phyloP scores from a whole-genome alignment of 2,797 vertebrate species.

The Eremophila alpestris region DNA sequence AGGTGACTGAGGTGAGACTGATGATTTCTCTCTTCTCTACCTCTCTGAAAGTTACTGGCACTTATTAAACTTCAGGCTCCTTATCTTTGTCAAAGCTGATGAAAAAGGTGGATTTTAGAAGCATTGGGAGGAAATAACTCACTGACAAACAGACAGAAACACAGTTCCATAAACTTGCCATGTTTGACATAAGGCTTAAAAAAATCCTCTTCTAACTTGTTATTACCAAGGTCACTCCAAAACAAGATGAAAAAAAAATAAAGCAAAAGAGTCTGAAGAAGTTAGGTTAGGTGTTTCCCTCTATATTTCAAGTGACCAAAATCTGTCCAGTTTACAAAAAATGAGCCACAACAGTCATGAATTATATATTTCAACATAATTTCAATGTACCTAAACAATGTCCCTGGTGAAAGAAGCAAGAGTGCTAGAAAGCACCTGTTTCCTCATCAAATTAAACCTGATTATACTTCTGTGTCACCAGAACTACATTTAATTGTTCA shows the following conservation, averaged over 20 bases:
- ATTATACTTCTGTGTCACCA: neutral
- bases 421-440: neutral
- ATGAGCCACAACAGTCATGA: neutral
- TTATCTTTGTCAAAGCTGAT: neutral
- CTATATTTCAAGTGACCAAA: neutral
- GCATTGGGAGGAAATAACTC: neutral
- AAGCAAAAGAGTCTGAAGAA: neutral
- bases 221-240: neutral
- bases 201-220: neutral
- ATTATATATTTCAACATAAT: neutral
- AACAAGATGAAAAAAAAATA: neutral
- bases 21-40: neutral
- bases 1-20: fast-evolving
- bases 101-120: neutral
- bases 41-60: neutral
- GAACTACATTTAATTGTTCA: neutral
- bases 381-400: neutral
- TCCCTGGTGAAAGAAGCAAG: neutral
- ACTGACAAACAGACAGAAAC: neutral
- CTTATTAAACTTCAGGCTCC: neutral
- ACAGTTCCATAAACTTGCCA: neutral
- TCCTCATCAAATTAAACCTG: neutral
- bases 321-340: neutral
- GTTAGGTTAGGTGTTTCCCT: neutral
- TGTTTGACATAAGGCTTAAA: neutral